These are phyloP conservation scores for Coleophora flavipennella DNA, from an alignment of 2,888 invertebrate genomes.

Conservation along the genomic window DNA sequence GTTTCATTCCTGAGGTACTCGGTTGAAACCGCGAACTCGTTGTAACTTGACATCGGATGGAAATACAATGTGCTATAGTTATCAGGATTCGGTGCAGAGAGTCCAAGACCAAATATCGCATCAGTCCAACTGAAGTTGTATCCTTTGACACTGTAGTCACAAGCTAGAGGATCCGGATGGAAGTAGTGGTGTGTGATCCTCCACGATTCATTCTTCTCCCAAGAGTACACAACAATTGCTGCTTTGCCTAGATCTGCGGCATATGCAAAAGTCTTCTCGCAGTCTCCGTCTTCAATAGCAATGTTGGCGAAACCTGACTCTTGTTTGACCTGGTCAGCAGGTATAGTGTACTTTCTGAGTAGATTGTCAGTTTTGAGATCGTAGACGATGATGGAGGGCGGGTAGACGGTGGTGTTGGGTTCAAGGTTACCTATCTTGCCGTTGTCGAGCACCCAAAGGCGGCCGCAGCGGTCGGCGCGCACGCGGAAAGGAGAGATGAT, in stretches of 20 bases:
- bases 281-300: constrained; percentile 82
- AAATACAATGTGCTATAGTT: constrained; percentile 83
- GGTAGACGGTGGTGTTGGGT: constrained; percentile 58
- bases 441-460: constrained; percentile 86
- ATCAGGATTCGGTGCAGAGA: constrained; percentile 75
- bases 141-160: constrained; percentile 81
- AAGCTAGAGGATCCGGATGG: constrained; percentile 79
- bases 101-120: constrained; percentile 81
- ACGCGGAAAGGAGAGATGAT: constrained; percentile 82
- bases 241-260: constrained; percentile 79
- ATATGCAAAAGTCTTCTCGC: constrained; percentile 81
- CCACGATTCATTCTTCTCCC: constrained; percentile 81
- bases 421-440: constrained; percentile 76
- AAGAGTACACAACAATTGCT: constrained; percentile 83
- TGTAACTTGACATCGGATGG: constrained; percentile 83
- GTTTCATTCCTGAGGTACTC: constrained; percentile 75
- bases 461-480: constrained; percentile 81
- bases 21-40: constrained; percentile 84
- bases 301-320: constrained; percentile 83
- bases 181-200: constrained; percentile 80
- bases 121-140: constrained; percentile 83
- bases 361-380: constrained; percentile 80
- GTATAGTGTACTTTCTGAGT: constrained; percentile 77
- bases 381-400: constrained; percentile 79
- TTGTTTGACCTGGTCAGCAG: constrained; percentile 75